Conservation (phyloP, 1,140 invertebrate genomes). For the Drosophila carrolli region DNA sequence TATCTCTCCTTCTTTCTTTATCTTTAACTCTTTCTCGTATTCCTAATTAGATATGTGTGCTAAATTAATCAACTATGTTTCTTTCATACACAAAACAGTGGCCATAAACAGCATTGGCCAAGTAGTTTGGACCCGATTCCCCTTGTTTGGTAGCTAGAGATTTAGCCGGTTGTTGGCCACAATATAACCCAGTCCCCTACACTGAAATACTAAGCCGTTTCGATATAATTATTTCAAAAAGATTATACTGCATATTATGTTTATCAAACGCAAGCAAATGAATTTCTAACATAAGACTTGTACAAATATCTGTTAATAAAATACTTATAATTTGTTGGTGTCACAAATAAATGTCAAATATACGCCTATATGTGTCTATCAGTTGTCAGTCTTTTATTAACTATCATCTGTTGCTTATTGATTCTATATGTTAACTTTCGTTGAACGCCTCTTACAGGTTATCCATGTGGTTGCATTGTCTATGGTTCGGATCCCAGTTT, state of each 20-base stretch:
- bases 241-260: conserved; percentile 9
- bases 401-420: conserved; percentile 28
- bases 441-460: conserved; percentile 77
- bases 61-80: conserved; percentile 46
- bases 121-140: conserved; percentile 83
- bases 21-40: neutral
- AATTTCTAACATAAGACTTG: conserved; percentile 43
- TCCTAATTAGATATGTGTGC: conserved; percentile 17
- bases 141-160: conserved; percentile 72
- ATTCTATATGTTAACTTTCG: conserved; percentile 53
- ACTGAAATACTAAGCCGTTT: conserved; percentile 63
- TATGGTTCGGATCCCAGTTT: conserved; percentile 80
- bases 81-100: conserved; percentile 64
- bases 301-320: conserved; percentile 9
- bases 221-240: conserved; percentile 47
- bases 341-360: conserved; percentile 59
- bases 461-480: conserved; percentile 83
- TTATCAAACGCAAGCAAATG: conserved; percentile 22
- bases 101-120: conserved; percentile 79
- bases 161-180: conserved; percentile 45
- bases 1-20: conserved; percentile 22
- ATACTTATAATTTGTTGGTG: conserved; percentile 27
- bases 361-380: conserved; percentile 18
- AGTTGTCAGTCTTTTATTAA: conserved; percentile 37
- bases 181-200: conserved; percentile 2